Evolutionary conservation across 2,797 vertebrate genomes (phyloP).

Genomic region (Smutsia gigantea): DNA sequence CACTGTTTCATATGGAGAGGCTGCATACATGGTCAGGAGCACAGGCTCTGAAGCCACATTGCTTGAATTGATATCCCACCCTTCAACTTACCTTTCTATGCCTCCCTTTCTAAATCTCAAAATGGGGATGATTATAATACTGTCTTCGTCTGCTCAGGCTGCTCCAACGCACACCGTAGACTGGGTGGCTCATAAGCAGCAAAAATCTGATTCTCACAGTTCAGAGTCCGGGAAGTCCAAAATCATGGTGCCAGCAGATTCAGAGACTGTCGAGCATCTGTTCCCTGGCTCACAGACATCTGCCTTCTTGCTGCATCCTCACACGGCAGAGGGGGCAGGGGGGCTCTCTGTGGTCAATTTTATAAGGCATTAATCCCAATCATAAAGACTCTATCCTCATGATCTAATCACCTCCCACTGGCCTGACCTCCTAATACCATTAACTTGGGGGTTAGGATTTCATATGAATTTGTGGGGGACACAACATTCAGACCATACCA

Average conservation of each 20-base stretch:
- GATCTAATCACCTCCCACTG: neutral
- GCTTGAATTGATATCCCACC: neutral
- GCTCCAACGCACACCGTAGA: neutral
- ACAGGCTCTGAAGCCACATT: neutral
- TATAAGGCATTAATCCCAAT: neutral
- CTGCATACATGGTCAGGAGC: rapidly evolving
- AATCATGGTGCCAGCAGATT: neutral
- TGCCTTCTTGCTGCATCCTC: neutral
- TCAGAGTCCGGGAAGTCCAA: neutral
- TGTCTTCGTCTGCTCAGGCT: neutral
- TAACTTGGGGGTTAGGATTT: neutral
- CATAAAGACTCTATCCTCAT: neutral
- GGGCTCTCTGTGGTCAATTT: neutral
- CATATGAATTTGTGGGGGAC: neutral
- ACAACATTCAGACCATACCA: neutral
- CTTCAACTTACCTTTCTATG: neutral
- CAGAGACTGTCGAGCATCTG: neutral
- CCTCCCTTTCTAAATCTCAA: neutral
- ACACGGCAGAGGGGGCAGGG: neutral
- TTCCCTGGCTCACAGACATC: neutral
- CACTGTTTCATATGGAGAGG: neutral
- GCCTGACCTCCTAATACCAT: neutral
- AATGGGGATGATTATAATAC: neutral
- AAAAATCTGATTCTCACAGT: neutral
- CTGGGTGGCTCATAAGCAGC: neutral